Percentiles rank a stretch among this genome's conserved stretches.
Conservation (phyloP, 2,113 vertebrate genomes). For the Ciconia stormi region DNA sequence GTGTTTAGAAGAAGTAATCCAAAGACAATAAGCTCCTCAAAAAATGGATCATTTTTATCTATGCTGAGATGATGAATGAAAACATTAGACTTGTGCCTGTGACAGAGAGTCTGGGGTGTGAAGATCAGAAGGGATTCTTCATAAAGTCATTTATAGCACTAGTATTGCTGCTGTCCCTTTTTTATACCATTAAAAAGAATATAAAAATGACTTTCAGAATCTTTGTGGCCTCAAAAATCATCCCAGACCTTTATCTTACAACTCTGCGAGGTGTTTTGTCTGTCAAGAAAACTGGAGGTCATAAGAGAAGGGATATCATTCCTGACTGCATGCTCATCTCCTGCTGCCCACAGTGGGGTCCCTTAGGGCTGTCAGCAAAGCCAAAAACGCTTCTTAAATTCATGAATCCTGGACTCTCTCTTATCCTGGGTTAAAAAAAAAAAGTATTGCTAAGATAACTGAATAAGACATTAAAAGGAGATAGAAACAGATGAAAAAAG, state of each 20-base stretch:
- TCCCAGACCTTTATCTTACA: constrained; percentile 23
- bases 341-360: background rate
- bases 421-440: background rate
- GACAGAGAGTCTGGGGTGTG: constrained; percentile 51
- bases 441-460: background rate
- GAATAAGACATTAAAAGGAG: background rate
- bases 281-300: constrained; percentile 26
- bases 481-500: background rate
- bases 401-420: background rate
- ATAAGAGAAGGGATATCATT: background rate
- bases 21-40: constrained; percentile 29
- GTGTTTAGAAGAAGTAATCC: constrained; percentile 46
- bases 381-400: background rate
- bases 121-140: constrained; percentile 54
- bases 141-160: constrained; percentile 42
- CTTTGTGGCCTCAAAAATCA: constrained; percentile 44
- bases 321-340: background rate
- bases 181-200: constrained; percentile 29
- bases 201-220: constrained; percentile 54
- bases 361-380: background rate
- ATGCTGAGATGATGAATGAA: constrained; percentile 43
- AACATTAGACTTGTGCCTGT: constrained; percentile 56
- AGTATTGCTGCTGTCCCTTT: constrained; percentile 23
- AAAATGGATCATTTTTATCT: constrained; percentile 62
- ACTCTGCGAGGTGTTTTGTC: background rate